phyloP scores from a whole-genome alignment of 1,140 invertebrate species.

The Micrasema longulum region DNA sequence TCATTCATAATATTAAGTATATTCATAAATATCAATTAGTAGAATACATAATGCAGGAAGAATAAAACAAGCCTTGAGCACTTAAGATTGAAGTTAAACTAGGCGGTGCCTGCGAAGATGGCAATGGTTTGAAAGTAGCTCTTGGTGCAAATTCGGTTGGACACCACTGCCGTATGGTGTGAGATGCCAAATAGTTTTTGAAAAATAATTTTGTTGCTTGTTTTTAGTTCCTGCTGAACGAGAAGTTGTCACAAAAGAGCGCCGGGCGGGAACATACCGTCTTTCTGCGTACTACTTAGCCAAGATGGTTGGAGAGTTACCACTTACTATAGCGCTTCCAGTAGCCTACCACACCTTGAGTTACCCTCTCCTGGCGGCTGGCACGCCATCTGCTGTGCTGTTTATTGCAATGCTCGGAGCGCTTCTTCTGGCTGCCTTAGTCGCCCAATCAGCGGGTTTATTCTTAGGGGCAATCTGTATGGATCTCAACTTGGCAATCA shows the following conservation, averaged over 20 bases:
- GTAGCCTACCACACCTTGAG: conserved; percentile 84
- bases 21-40: too few species aligned
- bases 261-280: conserved; percentile 84
- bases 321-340: conserved; percentile 81
- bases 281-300: conserved; percentile 88
- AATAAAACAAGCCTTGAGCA: too few species aligned
- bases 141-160: too few species aligned
- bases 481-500: conserved; percentile 85
- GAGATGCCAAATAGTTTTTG: too few species aligned
- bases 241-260: conserved; percentile 87
- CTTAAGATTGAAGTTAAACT: too few species aligned
- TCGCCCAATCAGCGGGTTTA: conserved; percentile 87
- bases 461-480: conserved; percentile 86
- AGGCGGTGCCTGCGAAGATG: too few species aligned
- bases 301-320: conserved; percentile 87
- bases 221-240: conserved; percentile 82
- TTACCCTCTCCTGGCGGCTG: conserved; percentile 79
- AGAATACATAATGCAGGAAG: too few species aligned
- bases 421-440: conserved; percentile 81
- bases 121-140: too few species aligned
- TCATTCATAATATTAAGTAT: too few species aligned
- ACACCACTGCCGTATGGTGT: too few species aligned
- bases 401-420: conserved; percentile 81
- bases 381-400: conserved; percentile 67
- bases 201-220: too few species aligned